A percentile compares a stretch with the other conserved stretches of the same genome.
Conservation (phyloP, 2,797 vertebrate genomes). For the Amblyraja radiata region DNA sequence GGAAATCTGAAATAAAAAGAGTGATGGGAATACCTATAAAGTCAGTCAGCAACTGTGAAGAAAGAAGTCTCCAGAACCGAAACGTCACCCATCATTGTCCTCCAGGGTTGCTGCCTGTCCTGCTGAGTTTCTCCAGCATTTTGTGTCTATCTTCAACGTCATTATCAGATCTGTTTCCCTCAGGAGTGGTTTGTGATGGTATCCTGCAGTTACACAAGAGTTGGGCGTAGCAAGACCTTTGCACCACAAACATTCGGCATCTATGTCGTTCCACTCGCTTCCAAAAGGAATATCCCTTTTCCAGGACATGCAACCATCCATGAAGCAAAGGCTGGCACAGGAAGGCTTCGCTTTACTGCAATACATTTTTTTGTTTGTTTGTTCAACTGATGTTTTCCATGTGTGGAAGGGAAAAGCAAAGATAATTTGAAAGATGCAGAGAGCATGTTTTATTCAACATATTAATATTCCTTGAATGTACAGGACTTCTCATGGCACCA, state of each 20-base stretch:
- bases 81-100: too few species aligned
- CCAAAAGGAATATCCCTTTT: background rate
- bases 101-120: too few species aligned
- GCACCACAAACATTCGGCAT: background rate
- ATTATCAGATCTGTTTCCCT: background rate
- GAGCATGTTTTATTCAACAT: background rate
- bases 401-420: background rate
- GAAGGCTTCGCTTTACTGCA: background rate
- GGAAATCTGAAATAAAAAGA: too few species aligned
- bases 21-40: too few species aligned
- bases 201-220: background rate
- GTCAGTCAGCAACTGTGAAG: too few species aligned
- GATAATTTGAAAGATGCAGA: background rate
- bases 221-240: background rate
- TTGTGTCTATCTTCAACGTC: too few species aligned
- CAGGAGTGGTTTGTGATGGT: background rate
- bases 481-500: background rate
- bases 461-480: background rate
- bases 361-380: background rate
- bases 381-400: slow-evolving; percentile 2
- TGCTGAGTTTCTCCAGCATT: too few species aligned
- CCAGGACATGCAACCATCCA: background rate
- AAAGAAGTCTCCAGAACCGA: too few species aligned
- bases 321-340: background rate
- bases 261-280: background rate